phyloP scores from a whole-genome alignment of 1,140 invertebrate genomes.

The Antheraea pernyi region DNA sequence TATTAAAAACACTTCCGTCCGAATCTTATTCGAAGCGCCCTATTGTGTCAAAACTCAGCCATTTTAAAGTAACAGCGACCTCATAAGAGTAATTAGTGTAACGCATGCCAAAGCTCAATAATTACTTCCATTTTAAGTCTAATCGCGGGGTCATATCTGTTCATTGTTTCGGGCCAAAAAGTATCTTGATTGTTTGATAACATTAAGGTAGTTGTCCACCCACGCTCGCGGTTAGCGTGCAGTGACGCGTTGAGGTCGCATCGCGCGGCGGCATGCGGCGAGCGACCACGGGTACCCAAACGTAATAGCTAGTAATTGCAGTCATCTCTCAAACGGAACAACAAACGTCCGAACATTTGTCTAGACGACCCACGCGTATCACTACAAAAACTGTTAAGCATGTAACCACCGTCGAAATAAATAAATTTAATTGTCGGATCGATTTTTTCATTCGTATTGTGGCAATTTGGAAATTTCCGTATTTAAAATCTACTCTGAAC shows the following conservation, averaged over 20 bases:
- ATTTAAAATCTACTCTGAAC: background rate
- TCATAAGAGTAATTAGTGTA: background rate
- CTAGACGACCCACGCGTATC: conserved; percentile 33
- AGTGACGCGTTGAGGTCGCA: conserved; percentile 34
- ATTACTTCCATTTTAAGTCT: background rate
- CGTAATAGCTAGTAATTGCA: conserved; percentile 53
- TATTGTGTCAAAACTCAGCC: conserved; percentile 7
- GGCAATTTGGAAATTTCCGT: background rate
- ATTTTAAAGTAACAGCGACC: background rate
- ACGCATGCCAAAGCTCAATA: background rate
- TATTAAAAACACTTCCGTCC: conserved; percentile 6
- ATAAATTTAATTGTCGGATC: conserved; percentile 4
- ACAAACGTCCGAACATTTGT: conserved; percentile 28
- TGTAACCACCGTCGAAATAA: conserved; percentile 9
- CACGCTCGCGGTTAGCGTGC: conserved; percentile 23
- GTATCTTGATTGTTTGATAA: conserved; percentile 7
- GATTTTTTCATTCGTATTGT: background rate
- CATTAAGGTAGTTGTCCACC: conserved; percentile 33
- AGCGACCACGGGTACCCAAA: conserved; percentile 31
- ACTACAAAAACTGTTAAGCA: conserved; percentile 32
- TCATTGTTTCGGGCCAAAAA: background rate
- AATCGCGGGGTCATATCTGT: conserved; percentile 4
- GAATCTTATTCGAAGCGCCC: conserved; percentile 11
- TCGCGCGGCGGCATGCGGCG: conserved; percentile 23
- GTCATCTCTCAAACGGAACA: conserved; percentile 32